Percentiles rank a stretch among this genome's conserved stretches.
Evolutionary conservation across 2,797 vertebrate species (phyloP).

Genomic region (Danio albolineatus): DNA sequence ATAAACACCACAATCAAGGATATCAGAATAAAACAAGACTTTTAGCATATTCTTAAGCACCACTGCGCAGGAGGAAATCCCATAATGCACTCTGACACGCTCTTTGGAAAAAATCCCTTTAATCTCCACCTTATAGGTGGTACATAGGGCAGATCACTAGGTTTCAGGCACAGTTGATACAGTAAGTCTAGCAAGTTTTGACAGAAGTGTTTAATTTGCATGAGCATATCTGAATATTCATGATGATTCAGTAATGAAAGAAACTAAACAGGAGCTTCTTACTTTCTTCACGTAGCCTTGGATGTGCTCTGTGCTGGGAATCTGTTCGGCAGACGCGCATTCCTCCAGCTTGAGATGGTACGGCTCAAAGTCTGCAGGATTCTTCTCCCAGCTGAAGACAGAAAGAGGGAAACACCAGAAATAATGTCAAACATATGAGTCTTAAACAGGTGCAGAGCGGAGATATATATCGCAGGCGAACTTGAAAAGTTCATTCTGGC

Average conservation of each 20-base stretch:
- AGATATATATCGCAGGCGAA: neutral
- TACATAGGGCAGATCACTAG: neutral
- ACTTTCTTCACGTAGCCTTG: conserved; percentile 96
- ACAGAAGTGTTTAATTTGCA: neutral
- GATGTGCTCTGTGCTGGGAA: conserved; percentile 88
- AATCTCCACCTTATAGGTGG: neutral
- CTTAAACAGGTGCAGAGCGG: conserved; percentile 9
- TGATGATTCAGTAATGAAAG: neutral
- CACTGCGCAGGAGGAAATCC: neutral
- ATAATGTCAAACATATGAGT: neutral
- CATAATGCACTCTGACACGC: neutral
- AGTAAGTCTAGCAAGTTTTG: neutral
- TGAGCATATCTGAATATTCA: conserved; percentile 14
- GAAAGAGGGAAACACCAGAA: conserved; percentile 6
- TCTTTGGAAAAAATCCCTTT: neutral
- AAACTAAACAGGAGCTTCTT: conserved; percentile 62
- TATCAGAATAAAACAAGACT: neutral
- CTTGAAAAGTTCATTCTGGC: neutral
- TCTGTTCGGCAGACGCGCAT: conserved; percentile 85
- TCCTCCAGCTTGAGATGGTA: conserved; percentile 89
- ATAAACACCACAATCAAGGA: neutral
- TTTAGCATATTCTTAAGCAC: neutral
- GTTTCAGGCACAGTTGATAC: neutral
- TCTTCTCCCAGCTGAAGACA: conserved; percentile 82
- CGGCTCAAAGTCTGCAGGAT: conserved; percentile 77